These are phyloP conservation scores for Drosophila pectinifera DNA, from an alignment of 1,140 invertebrate species.

Conservation along the genomic window DNA sequence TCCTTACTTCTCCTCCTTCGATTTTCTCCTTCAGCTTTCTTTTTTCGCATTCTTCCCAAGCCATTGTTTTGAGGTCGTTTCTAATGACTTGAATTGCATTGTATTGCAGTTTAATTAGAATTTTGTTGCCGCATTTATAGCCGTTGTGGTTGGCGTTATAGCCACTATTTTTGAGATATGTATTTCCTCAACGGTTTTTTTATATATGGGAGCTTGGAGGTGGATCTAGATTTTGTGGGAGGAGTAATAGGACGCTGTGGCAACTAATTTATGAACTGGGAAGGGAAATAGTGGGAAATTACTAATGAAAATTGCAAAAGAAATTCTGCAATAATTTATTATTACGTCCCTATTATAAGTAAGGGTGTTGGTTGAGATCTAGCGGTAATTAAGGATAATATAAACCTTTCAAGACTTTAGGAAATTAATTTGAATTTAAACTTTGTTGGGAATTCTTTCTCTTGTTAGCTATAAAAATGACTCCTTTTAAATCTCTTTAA, in stretches of 20 bases:
- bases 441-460: neutral
- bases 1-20: conserved; percentile 7
- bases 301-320: neutral
- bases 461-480: neutral
- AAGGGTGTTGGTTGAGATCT: neutral
- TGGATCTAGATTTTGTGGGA: conserved; percentile 2
- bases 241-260: neutral
- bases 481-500: too few species aligned
- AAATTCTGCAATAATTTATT: neutral
- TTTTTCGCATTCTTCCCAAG: conserved; percentile 45
- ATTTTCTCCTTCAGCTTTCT: conserved; percentile 25
- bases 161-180: conserved; percentile 36
- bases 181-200: conserved; percentile 37
- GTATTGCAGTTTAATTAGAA: conserved; percentile 65
- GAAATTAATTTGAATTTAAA: neutral
- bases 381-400: too few species aligned
- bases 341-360: neutral
- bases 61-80: conserved; percentile 64
- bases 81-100: conserved; percentile 64
- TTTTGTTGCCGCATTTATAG: conserved; percentile 31
- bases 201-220: conserved; percentile 60
- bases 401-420: too few species aligned
- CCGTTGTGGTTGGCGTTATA: conserved; percentile 27
- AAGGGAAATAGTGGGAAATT: conserved; percentile 8
- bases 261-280: conserved; percentile 22